Conservation (phyloP, 2,888 invertebrate genomes). For the Diabrotica balteata region DNA sequence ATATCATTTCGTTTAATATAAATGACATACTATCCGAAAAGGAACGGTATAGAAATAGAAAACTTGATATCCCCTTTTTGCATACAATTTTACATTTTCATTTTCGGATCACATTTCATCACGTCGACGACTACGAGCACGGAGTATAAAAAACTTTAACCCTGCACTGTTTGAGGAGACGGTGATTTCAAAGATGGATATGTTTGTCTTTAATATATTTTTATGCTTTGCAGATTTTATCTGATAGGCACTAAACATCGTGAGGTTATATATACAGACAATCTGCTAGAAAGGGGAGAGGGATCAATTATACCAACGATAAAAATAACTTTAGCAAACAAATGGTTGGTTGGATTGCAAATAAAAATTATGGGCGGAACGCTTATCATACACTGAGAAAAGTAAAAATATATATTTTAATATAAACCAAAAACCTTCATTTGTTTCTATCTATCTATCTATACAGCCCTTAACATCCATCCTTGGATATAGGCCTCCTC, state of each 20-base stretch:
- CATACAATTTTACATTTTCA: constrained; percentile 21
- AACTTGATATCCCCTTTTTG: constrained; percentile 17
- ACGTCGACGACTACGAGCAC: constrained; percentile 1
- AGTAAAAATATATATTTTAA: no score
- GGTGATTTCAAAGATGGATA: constrained; percentile 21
- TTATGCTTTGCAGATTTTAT: constrained; percentile 26
- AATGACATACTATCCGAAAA: constrained; percentile 19
- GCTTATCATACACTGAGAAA: no score
- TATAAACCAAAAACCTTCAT: no score
- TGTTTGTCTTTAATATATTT: constrained; percentile 30
- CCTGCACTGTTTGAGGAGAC: constrained; percentile 19
- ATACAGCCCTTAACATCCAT: no score
- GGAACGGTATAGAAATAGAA: constrained; percentile 17
- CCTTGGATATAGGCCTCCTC: no score
- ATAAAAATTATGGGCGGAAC: no score
- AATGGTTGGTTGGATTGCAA: background rate
- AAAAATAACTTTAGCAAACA: background rate
- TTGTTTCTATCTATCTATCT: no score
- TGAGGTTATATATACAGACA: constrained; percentile 19
- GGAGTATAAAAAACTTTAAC: constrained; percentile 10
- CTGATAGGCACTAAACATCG: constrained; percentile 24
- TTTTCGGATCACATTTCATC: constrained; percentile 12
- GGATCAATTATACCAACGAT: background rate
- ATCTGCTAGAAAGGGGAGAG: constrained; percentile 12
- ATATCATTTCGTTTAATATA: constrained; percentile 24